Evolutionary conservation across 2,888 invertebrate genomes (phyloP), one percentile per base, ranked within the genome.

Genomic region (Eledona agricola): DNA sequence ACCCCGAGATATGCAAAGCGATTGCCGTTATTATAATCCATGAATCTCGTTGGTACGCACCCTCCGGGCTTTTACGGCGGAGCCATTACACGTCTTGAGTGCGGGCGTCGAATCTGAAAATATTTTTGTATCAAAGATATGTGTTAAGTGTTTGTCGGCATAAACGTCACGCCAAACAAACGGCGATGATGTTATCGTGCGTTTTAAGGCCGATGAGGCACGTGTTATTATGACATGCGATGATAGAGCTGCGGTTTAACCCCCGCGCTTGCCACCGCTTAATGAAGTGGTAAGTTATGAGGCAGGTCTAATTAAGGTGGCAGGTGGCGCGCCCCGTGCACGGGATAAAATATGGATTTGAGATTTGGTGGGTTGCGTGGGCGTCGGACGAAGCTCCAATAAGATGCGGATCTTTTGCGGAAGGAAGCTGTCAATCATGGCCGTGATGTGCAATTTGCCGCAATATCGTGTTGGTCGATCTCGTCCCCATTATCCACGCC

Each of bases 1-100:
- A 57, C 63, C 67, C 64, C 64, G 69, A 71, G 75, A 75, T 75
- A 75, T 75, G 74, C 75, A 72, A 73, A 74, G 69, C 72, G 72
- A 66, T 70, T 54, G 70, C 71, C 74, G 73, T 75, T 75, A 74
- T 75, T 73, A 74, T 75, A 75, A 75, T 74, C 74, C 74, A 72
- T 72, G 74, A 74, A 72, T 72, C 72, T 68, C 72, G 73, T 74
- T n/a, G n/a, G n/a, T n/a, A n/a, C n/a, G n/a, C n/a, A n/a, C n/a
- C n/a, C n/a, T n/a, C n/a, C n/a, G n/a, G n/a, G n/a, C n/a, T n/a
- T n/a, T n/a, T n/a, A n/a, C n/a, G n/a, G n/a, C n/a, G n/a, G n/a
- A n/a, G n/a, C n/a, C n/a, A n/a, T n/a, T n/a, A n/a, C n/a, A n/a
- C n/a, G n/a, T n/a, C n/a, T n/a, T n/a, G n/a, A n/a, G n/a, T n/a